Conservation (phyloP, 2,113 vertebrate species). For the Erythrolamprus reginae region DNA sequence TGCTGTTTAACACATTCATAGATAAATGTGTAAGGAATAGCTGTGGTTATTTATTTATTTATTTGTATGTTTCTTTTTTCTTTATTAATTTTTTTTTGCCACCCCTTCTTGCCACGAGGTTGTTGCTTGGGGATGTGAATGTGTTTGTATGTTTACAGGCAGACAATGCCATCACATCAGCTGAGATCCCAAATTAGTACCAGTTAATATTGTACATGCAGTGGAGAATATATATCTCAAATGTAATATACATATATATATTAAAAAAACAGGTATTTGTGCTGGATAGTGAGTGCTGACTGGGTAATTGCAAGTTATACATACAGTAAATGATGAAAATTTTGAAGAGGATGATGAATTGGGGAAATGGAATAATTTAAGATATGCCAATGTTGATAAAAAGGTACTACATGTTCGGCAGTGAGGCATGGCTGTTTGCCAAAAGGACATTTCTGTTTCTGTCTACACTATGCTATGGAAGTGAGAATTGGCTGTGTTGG, state of each 20-base stretch:
- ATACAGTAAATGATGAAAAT: not conserved
- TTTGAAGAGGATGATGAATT: not conserved
- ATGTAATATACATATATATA: not conserved
- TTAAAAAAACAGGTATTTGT: not conserved
- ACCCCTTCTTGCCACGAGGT: not conserved
- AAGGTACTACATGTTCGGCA: not conserved
- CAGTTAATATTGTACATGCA: not conserved
- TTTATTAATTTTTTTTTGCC: not conserved
- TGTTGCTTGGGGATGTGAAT: not conserved
- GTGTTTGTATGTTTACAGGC: not conserved
- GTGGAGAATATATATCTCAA: not conserved
- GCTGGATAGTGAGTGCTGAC: not conserved
- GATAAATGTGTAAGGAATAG: not conserved
- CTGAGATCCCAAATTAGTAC: not conserved
- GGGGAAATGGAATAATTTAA: not conserved
- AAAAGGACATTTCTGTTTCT: not conserved
- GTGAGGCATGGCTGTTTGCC: not conserved
- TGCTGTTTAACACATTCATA: not conserved
- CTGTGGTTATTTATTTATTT: not conserved
- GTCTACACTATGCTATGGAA: not conserved
- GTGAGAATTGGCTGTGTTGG: not conserved
- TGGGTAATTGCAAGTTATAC: not conserved
- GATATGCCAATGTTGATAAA: not conserved
- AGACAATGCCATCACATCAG: not conserved
- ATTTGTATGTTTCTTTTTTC: not conserved